Percentiles rank a stretch among this genome's conserved stretches.
These are phyloP conservation scores for Orthonevra nobilis DNA, from an alignment of 2,888 invertebrate species.

Conservation along the genomic window DNA sequence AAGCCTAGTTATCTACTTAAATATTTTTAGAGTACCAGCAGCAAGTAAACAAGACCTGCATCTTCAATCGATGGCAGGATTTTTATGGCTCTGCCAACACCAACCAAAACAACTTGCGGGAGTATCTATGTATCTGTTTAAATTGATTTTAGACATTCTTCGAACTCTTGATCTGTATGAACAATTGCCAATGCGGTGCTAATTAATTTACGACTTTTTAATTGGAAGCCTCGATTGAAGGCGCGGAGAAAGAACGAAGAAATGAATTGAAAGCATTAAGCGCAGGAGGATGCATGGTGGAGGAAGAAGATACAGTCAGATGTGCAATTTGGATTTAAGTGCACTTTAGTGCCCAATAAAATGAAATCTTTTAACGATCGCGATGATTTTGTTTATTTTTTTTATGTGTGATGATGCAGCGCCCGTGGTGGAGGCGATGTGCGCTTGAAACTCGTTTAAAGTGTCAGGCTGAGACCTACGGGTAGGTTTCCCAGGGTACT, in stretches of 20 bases:
- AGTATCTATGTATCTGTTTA: conserved; percentile 51
- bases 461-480: too few relatives aligned
- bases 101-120: conserved; percentile 7
- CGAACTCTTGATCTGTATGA: conserved; percentile 30
- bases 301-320: conserved; percentile 10
- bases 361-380: conserved; percentile 24
- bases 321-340: conserved; percentile 48
- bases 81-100: conserved; percentile 60
- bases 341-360: conserved; percentile 35
- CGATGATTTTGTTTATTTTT: conserved; percentile 9
- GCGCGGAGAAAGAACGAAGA: not conserved
- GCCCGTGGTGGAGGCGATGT: too few relatives aligned
- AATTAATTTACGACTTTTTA: conserved; percentile 73
- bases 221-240: conserved; percentile 56
- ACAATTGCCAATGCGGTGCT: conserved; percentile 61
- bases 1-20: conserved; percentile 48
- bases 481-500: too few relatives aligned
- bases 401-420: too few relatives aligned
- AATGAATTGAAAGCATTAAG: conserved; percentile 5
- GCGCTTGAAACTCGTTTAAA: too few relatives aligned
- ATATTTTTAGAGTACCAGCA: conserved; percentile 44
- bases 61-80: conserved; percentile 61
- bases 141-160: conserved; percentile 27
- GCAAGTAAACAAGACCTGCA: conserved; percentile 43
- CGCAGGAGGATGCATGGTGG: not conserved